Base-by-base conservation (phyloP, 2,113 vertebrate species). In the Corapipo altera region DNA sequence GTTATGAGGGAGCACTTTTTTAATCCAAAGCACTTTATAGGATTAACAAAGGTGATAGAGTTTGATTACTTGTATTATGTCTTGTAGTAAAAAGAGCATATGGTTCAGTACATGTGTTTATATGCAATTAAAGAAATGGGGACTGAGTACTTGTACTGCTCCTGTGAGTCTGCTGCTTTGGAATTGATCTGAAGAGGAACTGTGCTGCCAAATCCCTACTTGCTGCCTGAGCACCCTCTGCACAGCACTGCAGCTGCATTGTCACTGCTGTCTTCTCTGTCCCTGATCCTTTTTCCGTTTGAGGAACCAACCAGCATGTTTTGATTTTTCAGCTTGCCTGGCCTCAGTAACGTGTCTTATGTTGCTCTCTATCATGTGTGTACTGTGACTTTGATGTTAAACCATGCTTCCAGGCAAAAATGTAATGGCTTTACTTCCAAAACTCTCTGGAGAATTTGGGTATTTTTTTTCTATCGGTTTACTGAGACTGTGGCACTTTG, bases 291-390 rank as follows among this genome's bases (percentile, higher is more conserved):
- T 11, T n/a, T 76, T 73, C 11, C 82, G 21, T 58, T 43, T 35
- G 57, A 55, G 57, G 35, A 10, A n/a, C 49, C 9, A 22, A 16
- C 28, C 32, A 35, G 1, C 3, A 3, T 30, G 35, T 81, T 91
- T 91, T 77, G 8, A 18, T 41, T 97, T n/a, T 72, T 48, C 15
- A 19, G 15, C 12, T 92, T 61, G 8, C 27, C 35, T 71, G 55
- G 30, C n/a, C 33, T 77, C 43, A 52, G 1, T 44, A 43, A 27
- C 3, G 12, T 33, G 3, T 41, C 16, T 81, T 62, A 5, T 0
- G 0, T 71, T 64, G 17, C 57, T 85, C 15, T 85, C 44, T 54
- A 3, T 58, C 15, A 12, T 0, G 0, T 33, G 8, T 27, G 15
- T 37, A 5, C 30, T 71, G 27, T 71, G 57, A 51, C 52, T 89